A percentile compares a stretch with the other conserved stretches of the same genome.
These are phyloP conservation scores for Oenanthe melanoleuca DNA, from an alignment of 2,113 vertebrate genomes.

Conservation along the genomic window DNA sequence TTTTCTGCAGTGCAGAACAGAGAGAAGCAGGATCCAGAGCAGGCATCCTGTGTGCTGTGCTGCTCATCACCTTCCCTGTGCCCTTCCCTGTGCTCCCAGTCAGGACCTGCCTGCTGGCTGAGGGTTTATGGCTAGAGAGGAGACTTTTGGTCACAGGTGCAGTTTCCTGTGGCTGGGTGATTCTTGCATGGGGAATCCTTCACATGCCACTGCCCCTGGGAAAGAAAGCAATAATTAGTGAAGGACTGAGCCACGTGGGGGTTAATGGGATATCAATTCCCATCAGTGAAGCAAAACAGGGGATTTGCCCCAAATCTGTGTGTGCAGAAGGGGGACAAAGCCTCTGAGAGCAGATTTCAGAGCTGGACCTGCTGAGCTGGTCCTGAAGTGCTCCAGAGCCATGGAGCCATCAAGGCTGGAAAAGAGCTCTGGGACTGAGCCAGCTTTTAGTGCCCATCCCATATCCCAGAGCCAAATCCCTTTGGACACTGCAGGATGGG, in stretches of 20 bases:
- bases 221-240: not conserved
- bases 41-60: not conserved
- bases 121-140: not conserved
- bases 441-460: not conserved
- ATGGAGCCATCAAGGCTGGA: not conserved
- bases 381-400: fast-evolving
- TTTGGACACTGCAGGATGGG: not conserved
- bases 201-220: not conserved
- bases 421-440: fast-evolving
- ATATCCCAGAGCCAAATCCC: not conserved
- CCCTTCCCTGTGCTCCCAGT: not conserved
- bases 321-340: not conserved
- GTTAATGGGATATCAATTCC: not conserved
- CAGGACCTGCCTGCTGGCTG: not conserved
- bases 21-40: not conserved
- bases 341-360: fast-evolving
- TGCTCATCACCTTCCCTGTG: not conserved
- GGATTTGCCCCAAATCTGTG: not conserved
- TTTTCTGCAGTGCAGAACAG: not conserved
- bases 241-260: fast-evolving
- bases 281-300: not conserved
- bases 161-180: not conserved
- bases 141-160: not conserved
- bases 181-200: not conserved
- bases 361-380: not conserved